Base-by-base conservation (phyloP, 2,888 invertebrate species). In the Drosophila mulleri region DNA sequence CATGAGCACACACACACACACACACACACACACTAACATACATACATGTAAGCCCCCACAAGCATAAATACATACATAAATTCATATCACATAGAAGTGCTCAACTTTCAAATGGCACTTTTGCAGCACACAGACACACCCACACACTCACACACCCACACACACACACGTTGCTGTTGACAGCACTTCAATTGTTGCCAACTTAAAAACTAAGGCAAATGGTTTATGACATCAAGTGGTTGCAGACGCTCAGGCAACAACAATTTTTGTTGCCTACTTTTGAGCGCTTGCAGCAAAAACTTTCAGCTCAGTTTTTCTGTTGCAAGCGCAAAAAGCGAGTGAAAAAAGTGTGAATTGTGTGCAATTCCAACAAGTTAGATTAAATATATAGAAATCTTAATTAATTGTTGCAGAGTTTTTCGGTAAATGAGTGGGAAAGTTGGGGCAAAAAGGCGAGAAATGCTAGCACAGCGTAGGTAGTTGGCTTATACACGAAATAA, bases 161-260 rank as follows among this genome's bases (percentile, higher is more conserved):
- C 29, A 20, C 29, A 20, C 44, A 58, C 20, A 32, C 61, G 11
- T 29, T 29, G 42, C 18, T 26, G 39, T 37, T 75, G 67, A 50
- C 80, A 82, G 75, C 75, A 72, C 72, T 37, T 56, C 18, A 48
- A 45, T 42, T 61, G 56, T 23, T 57, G 45, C 39, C 26, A 61
- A 37, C 69, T 58, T 23, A 11, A 39, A 54, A 58, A 53, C 41
- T 47, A 42, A 47, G 37, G 23, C 32, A 50, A 53, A 39, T 54
- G 32, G 29, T 16, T 37, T 39, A 35, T 20, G 23, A 39, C 23
- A 26, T 42, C 4, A 29, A 52, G 20, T 37, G 39, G 41, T 48
- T 47, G 39, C 32, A 42, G 32, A 41, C 16, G 41, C 50, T 29
- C 5, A 5, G 11, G 32, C 32, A 35, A 2, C 12, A 39, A 32